Evolutionary conservation across 2,113 vertebrate genomes (phyloP), one percentile per base, ranked within the genome.

Genomic region (Polypterus bichir): DNA sequence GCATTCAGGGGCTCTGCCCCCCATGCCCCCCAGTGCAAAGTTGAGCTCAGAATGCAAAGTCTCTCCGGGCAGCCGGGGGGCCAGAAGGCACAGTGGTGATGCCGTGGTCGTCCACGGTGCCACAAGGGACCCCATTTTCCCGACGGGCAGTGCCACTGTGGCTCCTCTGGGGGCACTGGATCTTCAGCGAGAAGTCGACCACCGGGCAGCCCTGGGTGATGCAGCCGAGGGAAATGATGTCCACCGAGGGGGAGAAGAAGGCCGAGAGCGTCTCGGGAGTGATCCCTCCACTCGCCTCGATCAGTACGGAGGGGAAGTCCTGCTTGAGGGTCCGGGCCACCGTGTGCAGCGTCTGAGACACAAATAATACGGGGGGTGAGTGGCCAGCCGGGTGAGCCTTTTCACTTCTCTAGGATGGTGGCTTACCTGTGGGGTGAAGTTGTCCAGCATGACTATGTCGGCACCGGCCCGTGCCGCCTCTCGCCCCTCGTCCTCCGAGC

Each of bases 151-250:
- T 6, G 49, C 44, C 9, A 3, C 5, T 44, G 0, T 46, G 7
- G 3, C 66, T 61, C n/a, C 6, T 60, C 48, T 69, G 70, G 27
- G 27, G 27, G 27, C 27, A 27, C 27, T 27, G 27, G 62, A 89
- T 71, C 71, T 91, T 91, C 27, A 93, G 84, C 3, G 91, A 91
- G 63, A 93, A 92, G 68, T 91, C 89, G 0, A 90, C 79, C 4
- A 82, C 79, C 0, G 77, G 84, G 52, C 84, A 85, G 0, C 85
- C 86, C 62, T 92, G 89, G 3, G 90, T 91, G 53, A 93, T 80
- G 72, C 86, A 86, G 52, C 91, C 90, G 61, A 91, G 62, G 0
- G 91, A 91, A 68, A 93, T 73, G 56, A 90, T 59, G 4, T 91
- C 85, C 1, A 91, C 65, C 9, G 81, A 66, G 3, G 86, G 74